Evolutionary conservation across 2,113 vertebrate genomes (phyloP), one percentile per base, ranked within the genome.

Genomic region (Myotis brandtii): DNA sequence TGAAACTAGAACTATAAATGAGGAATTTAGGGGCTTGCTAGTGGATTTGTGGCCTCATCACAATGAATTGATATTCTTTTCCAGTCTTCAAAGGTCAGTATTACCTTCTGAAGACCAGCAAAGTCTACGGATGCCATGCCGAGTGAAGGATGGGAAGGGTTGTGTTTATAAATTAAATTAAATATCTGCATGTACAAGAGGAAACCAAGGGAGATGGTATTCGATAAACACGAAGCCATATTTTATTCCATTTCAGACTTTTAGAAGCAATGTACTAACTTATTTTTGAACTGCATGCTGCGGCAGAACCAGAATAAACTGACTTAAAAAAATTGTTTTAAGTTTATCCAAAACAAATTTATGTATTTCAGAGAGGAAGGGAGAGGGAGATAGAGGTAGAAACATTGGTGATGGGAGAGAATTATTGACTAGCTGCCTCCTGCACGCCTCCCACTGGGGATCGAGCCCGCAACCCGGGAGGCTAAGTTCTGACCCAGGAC

Each of bases 201-300:
- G 54, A 95, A 72, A 64, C 17, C 56, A 75, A 11, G 56, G 46
- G 17, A 84, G 56, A 72, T 2, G 80, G 14, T n/a, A 37, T 89
- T 95, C 37, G 9, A 92, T 77, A 86, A 93, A 90, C 25, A 73
- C 59, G 16, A 80, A 77, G 30, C 16, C 16, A 25, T 32, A 32
- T 56, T 95, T 96, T 76, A 92, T 77, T 96, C 20, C 30, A 66
- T 70, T 95, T 95, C 73, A 94, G 67, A 86, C 16, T 4, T 50
- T 52, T 40, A 73, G 54, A 94, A 82, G 59, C 17, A 86, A 30
- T 77, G 52, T 76, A 84, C 11, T 64, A 75, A 92, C 32, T 91
- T 56, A 64, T 59, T 70, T 27, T 96, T 94, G 30, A 70, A 80
- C 16, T 48, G 34, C 17, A 62, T 46, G 27, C 32, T 59, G 17